Percentiles rank a stretch among this genome's conserved stretches.
Conservation (phyloP, 2,113 vertebrate genomes). For the Vidua chalybeata region DNA sequence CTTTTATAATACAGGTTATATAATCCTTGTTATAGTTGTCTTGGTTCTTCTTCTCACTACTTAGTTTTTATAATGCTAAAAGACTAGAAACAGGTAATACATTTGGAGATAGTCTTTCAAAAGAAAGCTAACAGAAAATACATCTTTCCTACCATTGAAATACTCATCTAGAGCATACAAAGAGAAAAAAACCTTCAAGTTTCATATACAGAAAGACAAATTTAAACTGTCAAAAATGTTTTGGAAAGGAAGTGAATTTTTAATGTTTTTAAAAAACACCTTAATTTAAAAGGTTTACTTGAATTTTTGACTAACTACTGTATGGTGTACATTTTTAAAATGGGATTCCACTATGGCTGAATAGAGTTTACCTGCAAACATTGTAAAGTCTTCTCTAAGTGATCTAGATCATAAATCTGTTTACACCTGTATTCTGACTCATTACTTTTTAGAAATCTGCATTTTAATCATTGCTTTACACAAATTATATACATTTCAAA, state of each 20-base stretch:
- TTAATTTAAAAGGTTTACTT: neutral
- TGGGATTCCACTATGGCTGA: neutral
- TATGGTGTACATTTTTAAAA: neutral
- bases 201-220: neutral
- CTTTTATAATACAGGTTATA: neutral
- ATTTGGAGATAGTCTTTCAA: neutral
- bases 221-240: neutral
- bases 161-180: neutral
- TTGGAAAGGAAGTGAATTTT: neutral
- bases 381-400: neutral
- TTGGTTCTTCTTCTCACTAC: neutral
- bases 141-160: neutral
- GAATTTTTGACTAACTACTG: neutral
- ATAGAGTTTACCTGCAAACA: neutral
- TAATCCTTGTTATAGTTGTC: neutral
- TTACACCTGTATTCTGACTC: neutral
- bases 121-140: neutral
- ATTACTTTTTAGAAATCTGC: neutral
- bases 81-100: neutral
- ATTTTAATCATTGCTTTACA: neutral
- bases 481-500: neutral
- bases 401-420: neutral
- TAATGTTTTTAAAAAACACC: no score
- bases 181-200: neutral
- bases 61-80: neutral